Percentiles rank a stretch among this genome's conserved stretches.
Conservation (phyloP, 2,797 vertebrate species). For the Schizothorax lantsangensis region DNA sequence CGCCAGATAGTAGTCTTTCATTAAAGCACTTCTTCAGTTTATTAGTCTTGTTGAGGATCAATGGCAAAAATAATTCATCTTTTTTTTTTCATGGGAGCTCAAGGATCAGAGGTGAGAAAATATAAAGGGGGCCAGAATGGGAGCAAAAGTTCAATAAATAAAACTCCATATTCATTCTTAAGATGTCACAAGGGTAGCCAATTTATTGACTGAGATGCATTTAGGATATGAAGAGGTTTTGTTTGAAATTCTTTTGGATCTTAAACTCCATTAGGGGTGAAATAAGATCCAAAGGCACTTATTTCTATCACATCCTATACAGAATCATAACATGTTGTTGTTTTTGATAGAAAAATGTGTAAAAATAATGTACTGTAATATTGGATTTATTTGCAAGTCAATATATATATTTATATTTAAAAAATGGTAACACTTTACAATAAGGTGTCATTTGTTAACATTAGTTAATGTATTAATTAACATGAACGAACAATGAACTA, state of each 20-base stretch:
- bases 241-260: slow-evolving; percentile 12
- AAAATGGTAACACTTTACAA: no score
- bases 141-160: slow-evolving; percentile 69
- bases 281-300: slow-evolving; percentile 12
- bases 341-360: background rate
- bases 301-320: background rate
- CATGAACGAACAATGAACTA: no score
- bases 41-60: slow-evolving; percentile 81
- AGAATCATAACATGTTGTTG: background rate
- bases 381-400: background rate
- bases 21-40: slow-evolving; percentile 78
- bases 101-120: slow-evolving; percentile 72
- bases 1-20: slow-evolving; percentile 74
- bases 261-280: background rate
- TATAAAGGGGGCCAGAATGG: slow-evolving; percentile 66
- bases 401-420: no score
- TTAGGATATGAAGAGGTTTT: slow-evolving; percentile 47
- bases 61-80: slow-evolving; percentile 79
- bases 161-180: slow-evolving; percentile 48
- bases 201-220: slow-evolving; percentile 49
- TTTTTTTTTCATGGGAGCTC: slow-evolving; percentile 72
- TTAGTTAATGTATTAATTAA: no score
- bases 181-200: slow-evolving; percentile 40
- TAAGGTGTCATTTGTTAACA: no score
- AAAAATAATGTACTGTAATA: background rate